Evolutionary conservation across 2,113 vertebrate genomes (phyloP).

Genomic region (Catharus minimus): DNA sequence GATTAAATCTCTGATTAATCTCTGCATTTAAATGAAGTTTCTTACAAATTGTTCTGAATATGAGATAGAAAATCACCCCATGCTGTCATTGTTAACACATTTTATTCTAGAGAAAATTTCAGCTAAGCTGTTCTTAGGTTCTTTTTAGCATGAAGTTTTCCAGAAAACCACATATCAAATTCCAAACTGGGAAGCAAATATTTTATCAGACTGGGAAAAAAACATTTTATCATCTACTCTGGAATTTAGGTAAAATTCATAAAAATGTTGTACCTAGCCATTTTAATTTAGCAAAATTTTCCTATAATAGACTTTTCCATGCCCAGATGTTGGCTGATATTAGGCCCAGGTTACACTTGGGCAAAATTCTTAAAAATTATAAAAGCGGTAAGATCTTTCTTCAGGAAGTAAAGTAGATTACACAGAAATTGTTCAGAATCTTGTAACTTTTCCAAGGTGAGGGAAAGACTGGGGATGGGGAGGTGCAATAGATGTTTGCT

Average conservation of each 20-base stretch:
- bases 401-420: background rate
- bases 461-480: background rate
- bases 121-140: background rate
- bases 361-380: background rate
- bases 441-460: background rate
- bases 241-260: background rate
- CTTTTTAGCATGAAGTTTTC: background rate
- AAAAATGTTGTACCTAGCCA: background rate
- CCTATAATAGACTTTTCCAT: background rate
- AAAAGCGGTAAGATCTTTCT: background rate
- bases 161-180: background rate
- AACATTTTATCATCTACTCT: background rate
- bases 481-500: background rate
- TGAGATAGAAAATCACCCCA: background rate
- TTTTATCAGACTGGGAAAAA: background rate
- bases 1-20: slow-evolving; percentile 29
- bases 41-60: background rate
- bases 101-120: background rate
- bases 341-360: background rate
- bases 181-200: background rate
- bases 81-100: background rate
- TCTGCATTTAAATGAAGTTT: slow-evolving; percentile 25
- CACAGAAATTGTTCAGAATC: background rate
- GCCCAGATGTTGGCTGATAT: background rate
- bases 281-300: background rate